A percentile compares a stretch with the other conserved stretches of the same genome.
Conservation (phyloP, 2,797 vertebrate genomes). For the Microchirus variegatus region DNA sequence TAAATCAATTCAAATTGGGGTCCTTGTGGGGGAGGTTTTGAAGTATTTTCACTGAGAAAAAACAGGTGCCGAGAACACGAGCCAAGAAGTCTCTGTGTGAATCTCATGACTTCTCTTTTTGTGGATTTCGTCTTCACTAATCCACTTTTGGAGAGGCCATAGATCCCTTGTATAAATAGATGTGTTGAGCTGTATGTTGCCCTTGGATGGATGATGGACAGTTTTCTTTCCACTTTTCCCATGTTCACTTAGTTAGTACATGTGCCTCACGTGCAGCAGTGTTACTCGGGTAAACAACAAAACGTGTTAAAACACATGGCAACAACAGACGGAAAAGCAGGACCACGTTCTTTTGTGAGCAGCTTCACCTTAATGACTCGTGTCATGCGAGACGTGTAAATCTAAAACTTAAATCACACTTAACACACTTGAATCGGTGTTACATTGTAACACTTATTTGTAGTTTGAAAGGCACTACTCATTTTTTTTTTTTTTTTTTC, state of each 20-base stretch:
- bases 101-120: slow-evolving; percentile 74
- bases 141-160: slow-evolving; percentile 59
- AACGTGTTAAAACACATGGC: slow-evolving; percentile 70
- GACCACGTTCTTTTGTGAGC: slow-evolving; percentile 45
- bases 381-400: slow-evolving; percentile 41
- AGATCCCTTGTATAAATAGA: slow-evolving; percentile 62
- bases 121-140: slow-evolving; percentile 57
- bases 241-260: slow-evolving; percentile 45
- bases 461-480: slow-evolving; percentile 26
- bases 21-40: slow-evolving; percentile 60
- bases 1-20: slow-evolving; percentile 82
- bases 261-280: slow-evolving; percentile 37
- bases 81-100: slow-evolving; percentile 65
- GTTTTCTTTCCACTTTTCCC: slow-evolving; percentile 33
- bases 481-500: slow-evolving; percentile 27
- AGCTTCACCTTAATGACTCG: slow-evolving; percentile 42
- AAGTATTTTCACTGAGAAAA: slow-evolving; percentile 68
- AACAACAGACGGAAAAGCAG: slow-evolving; percentile 59
- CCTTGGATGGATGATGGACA: slow-evolving; percentile 49
- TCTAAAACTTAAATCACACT: slow-evolving; percentile 47
- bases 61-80: slow-evolving; percentile 71
- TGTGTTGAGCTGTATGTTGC: slow-evolving; percentile 54
- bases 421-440: slow-evolving; percentile 33
- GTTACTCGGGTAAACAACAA: slow-evolving; percentile 60
- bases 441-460: slow-evolving; percentile 36